Percentiles rank a stretch among this genome's conserved stretches.
Conservation (phyloP, 2,113 vertebrate species). For the Sturnus vulgaris region DNA sequence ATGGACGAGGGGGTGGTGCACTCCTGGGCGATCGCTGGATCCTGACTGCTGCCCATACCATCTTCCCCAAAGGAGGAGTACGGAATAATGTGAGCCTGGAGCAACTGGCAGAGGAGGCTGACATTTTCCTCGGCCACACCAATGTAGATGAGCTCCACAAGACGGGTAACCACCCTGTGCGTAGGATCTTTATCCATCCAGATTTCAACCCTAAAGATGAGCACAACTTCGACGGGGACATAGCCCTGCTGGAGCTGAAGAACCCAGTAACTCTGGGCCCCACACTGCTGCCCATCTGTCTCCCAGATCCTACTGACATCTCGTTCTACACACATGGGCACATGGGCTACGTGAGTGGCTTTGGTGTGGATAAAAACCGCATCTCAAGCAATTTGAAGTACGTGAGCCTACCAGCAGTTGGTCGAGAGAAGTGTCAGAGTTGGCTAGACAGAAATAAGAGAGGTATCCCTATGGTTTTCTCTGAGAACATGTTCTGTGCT, state of each 20-base stretch:
- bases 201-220: slow-evolving; percentile 53
- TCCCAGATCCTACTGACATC: slow-evolving; percentile 70
- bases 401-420: slow-evolving; percentile 61
- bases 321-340: background rate
- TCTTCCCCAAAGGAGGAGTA: slow-evolving; percentile 25
- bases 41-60: slow-evolving; percentile 86
- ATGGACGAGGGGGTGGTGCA: slow-evolving; percentile 77
- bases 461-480: slow-evolving; percentile 39
- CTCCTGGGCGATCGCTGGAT: slow-evolving; percentile 89
- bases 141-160: background rate
- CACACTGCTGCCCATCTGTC: slow-evolving; percentile 82
- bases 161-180: slow-evolving; percentile 56
- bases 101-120: background rate
- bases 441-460: slow-evolving; percentile 36
- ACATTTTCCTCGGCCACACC: slow-evolving; percentile 67
- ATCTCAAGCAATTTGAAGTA: slow-evolving; percentile 61
- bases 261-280: slow-evolving; percentile 74
- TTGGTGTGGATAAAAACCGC: slow-evolving; percentile 67
- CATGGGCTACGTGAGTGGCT: slow-evolving; percentile 85
- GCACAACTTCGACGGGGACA: slow-evolving; percentile 80
- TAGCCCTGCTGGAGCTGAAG: slow-evolving; percentile 84
- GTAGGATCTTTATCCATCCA: slow-evolving; percentile 80
- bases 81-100: background rate
- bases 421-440: background rate
- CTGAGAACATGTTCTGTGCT: slow-evolving; percentile 81